phyloP scores from a whole-genome alignment of 2,888 invertebrate species.

The Ischnus inquisitorius region DNA sequence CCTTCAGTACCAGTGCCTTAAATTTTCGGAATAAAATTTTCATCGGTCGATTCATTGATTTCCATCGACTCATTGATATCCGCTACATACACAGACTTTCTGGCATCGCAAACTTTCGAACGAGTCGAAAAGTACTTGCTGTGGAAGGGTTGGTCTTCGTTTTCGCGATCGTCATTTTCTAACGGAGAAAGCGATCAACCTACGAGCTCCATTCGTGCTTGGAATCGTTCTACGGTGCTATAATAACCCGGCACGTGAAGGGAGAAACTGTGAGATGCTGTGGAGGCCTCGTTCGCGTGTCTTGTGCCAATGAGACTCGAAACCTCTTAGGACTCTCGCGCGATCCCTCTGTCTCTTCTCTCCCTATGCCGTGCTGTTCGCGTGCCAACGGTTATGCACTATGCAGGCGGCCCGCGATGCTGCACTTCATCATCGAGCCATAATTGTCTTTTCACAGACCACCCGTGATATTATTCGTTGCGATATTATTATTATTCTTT shows the following conservation, averaged over 20 bases:
- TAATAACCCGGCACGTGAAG: slow-evolving; percentile 52
- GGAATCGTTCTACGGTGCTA: slow-evolving; percentile 50
- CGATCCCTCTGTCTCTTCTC: slow-evolving; percentile 32
- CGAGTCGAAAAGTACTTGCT: background rate
- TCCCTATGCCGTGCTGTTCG: slow-evolving; percentile 34
- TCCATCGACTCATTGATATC: background rate
- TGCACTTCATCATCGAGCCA: slow-evolving; percentile 43
- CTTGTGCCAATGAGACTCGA: slow-evolving; percentile 65
- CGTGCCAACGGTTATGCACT: slow-evolving; percentile 43
- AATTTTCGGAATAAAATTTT: slow-evolving; percentile 8
- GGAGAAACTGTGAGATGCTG: slow-evolving; percentile 59
- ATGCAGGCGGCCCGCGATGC: slow-evolving; percentile 28
- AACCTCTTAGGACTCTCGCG: slow-evolving; percentile 43
- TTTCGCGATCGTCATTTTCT: slow-evolving; percentile 50
- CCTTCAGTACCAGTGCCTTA: no score
- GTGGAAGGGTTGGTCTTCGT: background rate
- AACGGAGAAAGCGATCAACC: slow-evolving; percentile 38
- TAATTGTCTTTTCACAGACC: slow-evolving; percentile 56
- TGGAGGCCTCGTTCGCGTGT: slow-evolving; percentile 70
- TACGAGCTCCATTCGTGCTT: slow-evolving; percentile 45
- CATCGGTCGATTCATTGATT: background rate
- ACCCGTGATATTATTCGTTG: slow-evolving; percentile 44
- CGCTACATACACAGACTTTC: background rate
- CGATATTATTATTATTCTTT: slow-evolving; percentile 17
- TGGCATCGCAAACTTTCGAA: background rate